Conservation (phyloP, 2,797 vertebrate genomes). For the Enteromius trimaculatus region DNA sequence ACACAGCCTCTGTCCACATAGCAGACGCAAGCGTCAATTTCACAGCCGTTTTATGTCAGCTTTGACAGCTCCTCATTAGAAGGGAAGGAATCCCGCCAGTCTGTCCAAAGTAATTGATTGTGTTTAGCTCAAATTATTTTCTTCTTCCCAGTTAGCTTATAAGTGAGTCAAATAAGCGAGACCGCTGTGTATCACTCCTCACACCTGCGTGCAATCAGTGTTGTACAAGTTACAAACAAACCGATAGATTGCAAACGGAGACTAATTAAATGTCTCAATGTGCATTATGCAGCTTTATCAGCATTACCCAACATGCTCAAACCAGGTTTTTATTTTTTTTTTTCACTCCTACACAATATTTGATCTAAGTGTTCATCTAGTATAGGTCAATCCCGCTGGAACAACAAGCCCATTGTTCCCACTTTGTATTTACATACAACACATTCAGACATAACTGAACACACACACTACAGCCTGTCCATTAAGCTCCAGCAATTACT, state of each 20-base stretch:
- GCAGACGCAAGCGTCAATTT: conserved; percentile 35
- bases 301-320: not conserved
- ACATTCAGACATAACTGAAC: conserved; percentile 22
- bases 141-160: conserved; percentile 25
- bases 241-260: conserved; percentile 42
- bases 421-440: conserved; percentile 36
- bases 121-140: conserved; percentile 49
- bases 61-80: conserved; percentile 41
- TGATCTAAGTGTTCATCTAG: not conserved
- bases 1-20: conserved; percentile 15
- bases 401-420: conserved; percentile 51
- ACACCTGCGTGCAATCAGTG: conserved; percentile 42
- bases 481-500: not conserved
- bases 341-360: not conserved
- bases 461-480: conserved; percentile 16
- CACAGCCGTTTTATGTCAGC: conserved; percentile 40
- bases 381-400: conserved; percentile 16
- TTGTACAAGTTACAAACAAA: conserved; percentile 27
- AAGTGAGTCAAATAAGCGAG: conserved; percentile 25
- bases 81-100: conserved; percentile 41
- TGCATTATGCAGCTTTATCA: conserved; percentile 24
- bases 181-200: not conserved
- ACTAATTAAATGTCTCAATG: conserved; percentile 29
- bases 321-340: not conserved
- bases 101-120: conserved; percentile 39